phyloP scores from a whole-genome alignment of 2,888 invertebrate species.

The Holacanthella duospinosa region DNA sequence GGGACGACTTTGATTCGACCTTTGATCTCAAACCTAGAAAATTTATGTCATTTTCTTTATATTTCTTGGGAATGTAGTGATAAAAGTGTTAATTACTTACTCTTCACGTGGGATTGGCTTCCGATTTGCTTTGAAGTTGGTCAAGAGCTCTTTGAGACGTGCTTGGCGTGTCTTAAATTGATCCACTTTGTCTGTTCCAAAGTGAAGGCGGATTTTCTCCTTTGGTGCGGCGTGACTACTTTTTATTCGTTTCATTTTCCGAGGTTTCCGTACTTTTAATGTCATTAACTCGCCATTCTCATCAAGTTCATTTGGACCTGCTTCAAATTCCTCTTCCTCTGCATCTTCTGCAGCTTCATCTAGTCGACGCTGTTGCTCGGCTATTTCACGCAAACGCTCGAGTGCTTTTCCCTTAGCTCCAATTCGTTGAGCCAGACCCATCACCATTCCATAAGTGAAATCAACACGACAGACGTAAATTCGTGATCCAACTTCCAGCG shows the following conservation, averaged over 20 bases:
- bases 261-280: not conserved
- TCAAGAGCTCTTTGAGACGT: not conserved
- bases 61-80: not conserved
- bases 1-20: not conserved
- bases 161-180: not conserved
- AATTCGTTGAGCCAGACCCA: conserved; percentile 22
- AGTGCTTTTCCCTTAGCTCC: conserved; percentile 17
- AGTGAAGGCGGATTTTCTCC: not conserved
- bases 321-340: not conserved
- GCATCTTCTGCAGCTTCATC: not conserved
- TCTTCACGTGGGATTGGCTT: not conserved
- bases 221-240: not conserved
- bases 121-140: not conserved
- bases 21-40: not conserved
- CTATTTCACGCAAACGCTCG: not conserved
- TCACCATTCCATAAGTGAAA: conserved; percentile 26
- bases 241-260: not conserved
- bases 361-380: not conserved
- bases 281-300: not conserved
- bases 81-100: not conserved
- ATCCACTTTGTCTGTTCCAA: not conserved
- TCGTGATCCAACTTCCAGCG: conserved; percentile 29
- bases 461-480: conserved; percentile 36
- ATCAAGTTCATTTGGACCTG: not conserved
- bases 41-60: not conserved